Evolutionary conservation across 2,797 vertebrate species (phyloP).

Genomic region (Hyperoplus lanceolatus): DNA sequence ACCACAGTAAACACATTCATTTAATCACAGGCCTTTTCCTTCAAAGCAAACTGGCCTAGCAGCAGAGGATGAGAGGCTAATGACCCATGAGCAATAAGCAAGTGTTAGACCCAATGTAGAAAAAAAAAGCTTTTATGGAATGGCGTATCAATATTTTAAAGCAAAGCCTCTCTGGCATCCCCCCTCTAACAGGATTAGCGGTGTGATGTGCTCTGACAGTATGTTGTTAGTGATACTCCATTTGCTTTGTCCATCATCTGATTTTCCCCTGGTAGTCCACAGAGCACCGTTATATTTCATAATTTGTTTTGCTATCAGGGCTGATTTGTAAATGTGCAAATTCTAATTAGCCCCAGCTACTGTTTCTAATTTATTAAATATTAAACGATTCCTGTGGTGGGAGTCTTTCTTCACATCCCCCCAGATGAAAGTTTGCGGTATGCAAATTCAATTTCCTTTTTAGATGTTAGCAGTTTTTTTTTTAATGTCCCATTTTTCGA

Average conservation of each 20-base stretch:
- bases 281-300: conserved; percentile 99
- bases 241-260: conserved; percentile 99
- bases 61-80: conserved; percentile 92
- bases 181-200: conserved; percentile 97
- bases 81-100: conserved; percentile 98
- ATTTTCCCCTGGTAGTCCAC: conserved; percentile 91
- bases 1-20: conserved; percentile 87
- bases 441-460: conserved; percentile 92
- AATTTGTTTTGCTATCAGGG: conserved; percentile 99
- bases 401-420: conserved; percentile 88
- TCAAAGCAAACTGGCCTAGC: conserved; percentile 89
- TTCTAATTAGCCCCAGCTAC: conserved; percentile 98
- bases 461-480: conserved; percentile 91
- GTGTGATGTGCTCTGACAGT: conserved; percentile 98
- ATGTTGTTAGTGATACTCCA: conserved; percentile 98
- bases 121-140: conserved; percentile 93
- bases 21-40: conserved; percentile 91
- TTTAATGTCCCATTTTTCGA: conserved; percentile 86
- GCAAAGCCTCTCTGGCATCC: conserved; percentile 92
- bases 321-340: conserved; percentile 99
- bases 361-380: conserved; percentile 98
- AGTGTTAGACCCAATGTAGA: conserved; percentile 96
- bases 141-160: conserved; percentile 99
- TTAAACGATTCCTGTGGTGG: conserved; percentile 97
- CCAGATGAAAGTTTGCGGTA: conserved; percentile 96